These are phyloP conservation scores for Hypselothyrea guttata DNA, from an alignment of 2,888 invertebrate genomes.

Conservation along the genomic window DNA sequence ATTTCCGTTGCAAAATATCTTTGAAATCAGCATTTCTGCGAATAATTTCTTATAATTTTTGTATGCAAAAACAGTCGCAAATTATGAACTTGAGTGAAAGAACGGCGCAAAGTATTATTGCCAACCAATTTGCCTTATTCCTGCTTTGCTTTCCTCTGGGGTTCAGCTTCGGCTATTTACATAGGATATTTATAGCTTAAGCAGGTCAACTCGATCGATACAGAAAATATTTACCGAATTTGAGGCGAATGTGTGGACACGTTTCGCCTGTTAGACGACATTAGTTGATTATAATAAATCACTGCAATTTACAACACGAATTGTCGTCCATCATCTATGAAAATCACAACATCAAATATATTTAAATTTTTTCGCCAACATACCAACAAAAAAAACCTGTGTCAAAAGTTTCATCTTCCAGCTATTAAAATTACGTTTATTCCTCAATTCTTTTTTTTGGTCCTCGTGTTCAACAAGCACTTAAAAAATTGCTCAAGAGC, in stretches of 20 bases:
- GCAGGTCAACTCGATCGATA: constrained; percentile 24
- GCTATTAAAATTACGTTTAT: constrained; percentile 61
- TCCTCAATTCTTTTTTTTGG: constrained; percentile 6
- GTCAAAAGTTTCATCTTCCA: constrained; percentile 12
- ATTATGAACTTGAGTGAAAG: neutral
- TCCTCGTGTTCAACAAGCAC: constrained; percentile 6
- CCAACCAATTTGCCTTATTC: neutral
- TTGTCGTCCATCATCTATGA: neutral
- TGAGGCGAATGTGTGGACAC: constrained; percentile 17
- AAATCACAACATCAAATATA: constrained; percentile 6
- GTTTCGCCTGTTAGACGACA: constrained; percentile 25
- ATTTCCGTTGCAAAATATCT: too few relatives aligned
- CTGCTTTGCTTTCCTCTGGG: too few relatives aligned
- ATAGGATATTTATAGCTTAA: constrained; percentile 16
- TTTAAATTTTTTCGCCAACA: constrained; percentile 43
- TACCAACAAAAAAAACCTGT: constrained; percentile 1
- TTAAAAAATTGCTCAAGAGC: constrained; percentile 48
- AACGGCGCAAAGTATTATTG: neutral
- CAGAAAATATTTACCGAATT: constrained; percentile 1
- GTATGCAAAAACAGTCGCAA: too few relatives aligned
- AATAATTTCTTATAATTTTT: too few relatives aligned
- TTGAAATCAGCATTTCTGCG: too few relatives aligned
- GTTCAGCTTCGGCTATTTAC: neutral
- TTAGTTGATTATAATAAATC: constrained; percentile 39
- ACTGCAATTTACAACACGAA: constrained; percentile 10